Conservation (phyloP, 2,797 vertebrate genomes). For the Parauchenoglanis punctatus region DNA sequence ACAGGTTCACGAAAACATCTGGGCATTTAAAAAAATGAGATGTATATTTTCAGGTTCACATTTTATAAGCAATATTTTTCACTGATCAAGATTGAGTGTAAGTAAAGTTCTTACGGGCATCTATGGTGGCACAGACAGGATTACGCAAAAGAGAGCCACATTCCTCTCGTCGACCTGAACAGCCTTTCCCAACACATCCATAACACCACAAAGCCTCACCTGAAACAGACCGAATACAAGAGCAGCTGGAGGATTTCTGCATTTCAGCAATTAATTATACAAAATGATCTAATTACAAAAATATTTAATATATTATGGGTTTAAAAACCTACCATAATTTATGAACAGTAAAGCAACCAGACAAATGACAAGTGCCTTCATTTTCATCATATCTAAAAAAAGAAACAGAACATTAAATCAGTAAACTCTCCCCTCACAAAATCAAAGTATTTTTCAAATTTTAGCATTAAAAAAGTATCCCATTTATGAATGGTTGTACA, state of each 20-base stretch:
- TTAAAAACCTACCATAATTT: constrained; percentile 5
- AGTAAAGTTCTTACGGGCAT: constrained; percentile 14
- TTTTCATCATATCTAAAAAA: constrained; percentile 15
- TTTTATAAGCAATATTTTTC: background rate
- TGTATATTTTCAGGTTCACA: background rate
- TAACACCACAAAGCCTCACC: constrained; percentile 33
- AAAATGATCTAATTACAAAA: background rate
- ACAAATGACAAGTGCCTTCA: constrained; percentile 1
- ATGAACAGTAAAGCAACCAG: background rate
- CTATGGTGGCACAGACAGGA: constrained; percentile 13
- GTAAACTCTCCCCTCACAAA: background rate
- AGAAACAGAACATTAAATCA: background rate
- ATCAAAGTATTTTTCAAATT: background rate
- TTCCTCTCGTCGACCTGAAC: constrained; percentile 5
- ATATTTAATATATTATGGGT: background rate
- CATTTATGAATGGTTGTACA: background rate
- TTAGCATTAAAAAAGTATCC: background rate
- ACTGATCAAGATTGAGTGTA: background rate
- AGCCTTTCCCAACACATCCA: constrained; percentile 16
- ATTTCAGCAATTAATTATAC: background rate
- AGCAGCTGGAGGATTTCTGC: background rate
- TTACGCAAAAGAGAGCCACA: constrained; percentile 18
- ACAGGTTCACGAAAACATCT: background rate
- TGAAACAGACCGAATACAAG: constrained; percentile 6
- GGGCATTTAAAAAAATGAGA: background rate